A percentile compares a stretch with the other conserved stretches of the same genome.
Conservation (phyloP, 2,888 invertebrate genomes). For the Pseudococcus jackbeardsleyi region DNA sequence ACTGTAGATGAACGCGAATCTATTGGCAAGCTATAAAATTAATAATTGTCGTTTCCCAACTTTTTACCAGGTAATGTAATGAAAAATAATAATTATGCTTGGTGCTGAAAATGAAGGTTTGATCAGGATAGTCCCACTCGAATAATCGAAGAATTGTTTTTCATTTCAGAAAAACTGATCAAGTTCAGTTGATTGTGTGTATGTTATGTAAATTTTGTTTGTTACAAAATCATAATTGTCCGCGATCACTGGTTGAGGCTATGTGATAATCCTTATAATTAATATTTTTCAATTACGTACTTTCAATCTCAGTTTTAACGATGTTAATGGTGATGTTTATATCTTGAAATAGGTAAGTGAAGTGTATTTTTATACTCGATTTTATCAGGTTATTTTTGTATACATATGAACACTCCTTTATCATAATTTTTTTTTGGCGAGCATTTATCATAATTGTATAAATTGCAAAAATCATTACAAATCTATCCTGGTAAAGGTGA, state of each 20-base stretch:
- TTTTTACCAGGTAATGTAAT: background rate
- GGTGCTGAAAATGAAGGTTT: background rate
- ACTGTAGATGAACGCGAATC: background rate
- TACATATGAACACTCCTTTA: background rate
- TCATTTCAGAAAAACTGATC: background rate
- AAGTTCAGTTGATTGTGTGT: background rate
- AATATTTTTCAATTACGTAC: background rate
- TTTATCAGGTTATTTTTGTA: slow-evolving; percentile 18
- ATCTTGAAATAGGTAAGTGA: slow-evolving; percentile 38
- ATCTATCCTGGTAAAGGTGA: background rate
- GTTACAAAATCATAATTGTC: background rate
- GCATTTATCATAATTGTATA: background rate
- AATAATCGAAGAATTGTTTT: background rate
- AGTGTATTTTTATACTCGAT: slow-evolving; percentile 22
- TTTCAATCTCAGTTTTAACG: background rate
- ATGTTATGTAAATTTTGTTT: background rate
- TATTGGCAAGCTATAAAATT: background rate
- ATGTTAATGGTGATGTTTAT: slow-evolving; percentile 13
- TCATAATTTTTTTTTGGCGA: background rate
- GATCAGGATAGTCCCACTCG: background rate
- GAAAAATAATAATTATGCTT: background rate
- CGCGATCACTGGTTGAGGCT: background rate
- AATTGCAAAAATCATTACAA: background rate
- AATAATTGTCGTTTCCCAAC: background rate
- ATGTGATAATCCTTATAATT: slow-evolving; percentile 20